Base-by-base conservation (phyloP, 2,797 vertebrate species). In the Salarias fasciatus region DNA sequence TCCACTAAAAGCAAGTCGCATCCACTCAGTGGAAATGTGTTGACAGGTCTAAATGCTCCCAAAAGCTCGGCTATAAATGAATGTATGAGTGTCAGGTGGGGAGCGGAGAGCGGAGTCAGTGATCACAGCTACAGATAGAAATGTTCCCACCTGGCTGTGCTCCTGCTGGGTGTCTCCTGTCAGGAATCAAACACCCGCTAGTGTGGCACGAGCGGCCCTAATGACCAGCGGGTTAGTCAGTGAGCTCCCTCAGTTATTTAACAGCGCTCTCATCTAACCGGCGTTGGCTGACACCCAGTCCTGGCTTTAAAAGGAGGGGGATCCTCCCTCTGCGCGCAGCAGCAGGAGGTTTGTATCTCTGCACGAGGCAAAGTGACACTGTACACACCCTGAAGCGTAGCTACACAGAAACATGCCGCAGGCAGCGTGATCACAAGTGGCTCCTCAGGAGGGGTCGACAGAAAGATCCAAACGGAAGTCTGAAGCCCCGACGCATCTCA, bases 151-250 rank as follows among this genome's bases (percentile, higher is more conserved):
- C 18, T 24, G 18, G 18, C 18, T 24, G 18, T 18, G 18, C 18
- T 24, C 18, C 18, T 24, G 10, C 53, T 28, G 62, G 72, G 69
- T 80, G 59, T 90, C 72, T 46, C 47, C 62, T 75, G 14, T 78
- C 81, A 63, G 72, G 53, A 83, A 82, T 85, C 64, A 85, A 80
- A 85, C 78, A 44, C 68, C 74, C 42, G 51, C 36, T 74, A 58
- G 72, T 63, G 73, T 43, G 42, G 72, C 69, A 59, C 29, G 41
- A 77, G 63, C 73, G 70, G 65, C 52, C 62, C 54, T 42, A 43
- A 61, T 61, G 71, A 57, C 42, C 75, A 52, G n/a, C 70, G 56
- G 57, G 63, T 83, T 72, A 73, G 63, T 80, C 65, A 66, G 3
- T 1, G 57, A 70, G 73, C 68, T 73, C 45, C 50, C 41, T 79